Conservation (phyloP, 1,140 invertebrate genomes). For the Anastrepha ludens region DNA sequence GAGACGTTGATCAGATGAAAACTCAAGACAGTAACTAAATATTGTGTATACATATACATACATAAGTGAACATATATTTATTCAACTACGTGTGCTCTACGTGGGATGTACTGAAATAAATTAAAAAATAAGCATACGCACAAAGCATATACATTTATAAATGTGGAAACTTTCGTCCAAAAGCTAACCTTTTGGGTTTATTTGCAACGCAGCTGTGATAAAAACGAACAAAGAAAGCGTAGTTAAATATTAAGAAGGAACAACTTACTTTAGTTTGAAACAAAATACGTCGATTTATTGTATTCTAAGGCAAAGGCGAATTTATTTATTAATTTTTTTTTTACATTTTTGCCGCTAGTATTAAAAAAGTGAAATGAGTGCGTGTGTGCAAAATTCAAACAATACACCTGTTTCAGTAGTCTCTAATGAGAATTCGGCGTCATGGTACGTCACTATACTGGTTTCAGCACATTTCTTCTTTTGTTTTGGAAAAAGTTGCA, state of each 20-base stretch:
- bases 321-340: neutral
- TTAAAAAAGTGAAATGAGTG: conserved; percentile 41
- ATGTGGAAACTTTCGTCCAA: conserved; percentile 15
- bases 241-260: neutral
- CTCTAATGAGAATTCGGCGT: neutral
- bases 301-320: neutral
- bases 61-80: neutral
- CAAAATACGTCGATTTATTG: neutral
- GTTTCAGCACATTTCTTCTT: neutral
- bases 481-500: neutral
- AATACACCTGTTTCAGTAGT: neutral
- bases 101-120: neutral
- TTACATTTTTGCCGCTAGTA: conserved; percentile 25
- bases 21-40: neutral
- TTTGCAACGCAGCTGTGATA: conserved; percentile 29
- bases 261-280: neutral
- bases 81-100: neutral
- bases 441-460: conserved; percentile 8
- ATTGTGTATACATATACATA: neutral
- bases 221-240: neutral
- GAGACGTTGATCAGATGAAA: conserved; percentile 31
- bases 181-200: conserved; percentile 7
- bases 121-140: neutral
- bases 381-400: conserved; percentile 25
- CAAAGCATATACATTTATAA: neutral